Conservation (phyloP, 2,797 vertebrate species). For the Rhinophrynus dorsalis region DNA sequence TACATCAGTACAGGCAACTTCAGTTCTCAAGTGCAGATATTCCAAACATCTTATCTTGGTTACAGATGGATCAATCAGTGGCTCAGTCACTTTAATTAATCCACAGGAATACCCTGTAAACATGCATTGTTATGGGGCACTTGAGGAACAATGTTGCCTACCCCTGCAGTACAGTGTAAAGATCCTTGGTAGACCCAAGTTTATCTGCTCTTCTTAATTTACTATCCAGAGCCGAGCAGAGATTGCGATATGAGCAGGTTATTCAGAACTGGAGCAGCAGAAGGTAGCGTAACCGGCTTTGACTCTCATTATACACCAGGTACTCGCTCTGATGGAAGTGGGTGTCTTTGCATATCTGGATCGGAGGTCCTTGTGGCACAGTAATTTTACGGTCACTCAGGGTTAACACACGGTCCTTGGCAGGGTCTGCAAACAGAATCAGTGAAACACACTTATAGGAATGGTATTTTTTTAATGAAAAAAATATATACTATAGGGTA, state of each 20-base stretch:
- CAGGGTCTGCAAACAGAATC: slow-evolving; percentile 69
- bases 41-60: too few species aligned
- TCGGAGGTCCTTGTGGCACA: slow-evolving; percentile 78
- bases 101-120: too few species aligned
- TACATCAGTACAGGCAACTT: too few species aligned
- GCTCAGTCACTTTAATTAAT: too few species aligned
- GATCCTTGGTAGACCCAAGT: not conserved
- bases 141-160: too few species aligned
- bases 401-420: slow-evolving; percentile 67
- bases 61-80: too few species aligned
- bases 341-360: slow-evolving; percentile 64
- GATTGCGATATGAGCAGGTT: accelerated
- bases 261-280: slow-evolving; percentile 77
- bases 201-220: not conserved
- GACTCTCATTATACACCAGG: slow-evolving; percentile 88
- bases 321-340: slow-evolving; percentile 83
- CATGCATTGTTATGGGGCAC: too few species aligned
- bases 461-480: too few species aligned
- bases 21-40: too few species aligned
- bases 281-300: slow-evolving; percentile 83
- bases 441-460: too few species aligned
- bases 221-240: accelerated
- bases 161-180: not conserved
- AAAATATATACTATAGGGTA: too few species aligned
- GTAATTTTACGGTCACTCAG: slow-evolving; percentile 76